phyloP scores from a whole-genome alignment of 2,888 invertebrate species.

The Synanthedon tipuliformis region DNA sequence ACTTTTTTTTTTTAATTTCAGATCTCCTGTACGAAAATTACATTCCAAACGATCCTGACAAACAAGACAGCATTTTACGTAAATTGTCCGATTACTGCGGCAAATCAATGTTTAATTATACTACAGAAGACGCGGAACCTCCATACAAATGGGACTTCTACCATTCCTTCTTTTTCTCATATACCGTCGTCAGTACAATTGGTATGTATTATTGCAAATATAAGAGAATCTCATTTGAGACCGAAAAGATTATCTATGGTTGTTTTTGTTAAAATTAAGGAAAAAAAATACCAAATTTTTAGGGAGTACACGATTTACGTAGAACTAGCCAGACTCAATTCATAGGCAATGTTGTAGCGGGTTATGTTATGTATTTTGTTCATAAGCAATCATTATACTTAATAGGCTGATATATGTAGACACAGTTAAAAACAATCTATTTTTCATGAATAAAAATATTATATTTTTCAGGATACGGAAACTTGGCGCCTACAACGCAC shows the following conservation, averaged over 20 bases:
- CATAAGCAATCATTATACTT: no score
- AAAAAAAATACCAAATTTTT: no score
- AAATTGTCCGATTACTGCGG: conserved; percentile 80
- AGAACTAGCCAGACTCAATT: no score
- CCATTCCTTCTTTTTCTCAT: conserved; percentile 91
- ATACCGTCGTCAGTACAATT: conserved; percentile 91
- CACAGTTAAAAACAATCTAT: neutral
- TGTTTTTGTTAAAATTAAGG: no score
- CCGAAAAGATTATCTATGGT: no score
- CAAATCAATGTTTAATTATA: conserved; percentile 76
- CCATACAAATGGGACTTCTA: conserved; percentile 87
- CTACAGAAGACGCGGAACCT: conserved; percentile 70
- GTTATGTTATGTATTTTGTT: no score
- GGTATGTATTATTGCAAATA: conserved; percentile 63
- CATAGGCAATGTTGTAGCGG: no score
- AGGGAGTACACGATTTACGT: no score
- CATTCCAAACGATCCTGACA: conserved; percentile 61
- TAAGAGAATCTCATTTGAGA: no score
- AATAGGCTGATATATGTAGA: no score
- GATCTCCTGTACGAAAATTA: conserved; percentile 73
- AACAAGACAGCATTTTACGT: conserved; percentile 69
- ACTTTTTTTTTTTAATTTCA: conserved; percentile 40
- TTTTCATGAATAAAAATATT: neutral
- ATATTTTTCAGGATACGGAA: conserved; percentile 81
- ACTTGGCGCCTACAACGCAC: conserved; percentile 85